Percentiles rank a stretch among this genome's conserved stretches.
Conservation (phyloP, 2,797 vertebrate genomes). For the Centropyge bicolor region DNA sequence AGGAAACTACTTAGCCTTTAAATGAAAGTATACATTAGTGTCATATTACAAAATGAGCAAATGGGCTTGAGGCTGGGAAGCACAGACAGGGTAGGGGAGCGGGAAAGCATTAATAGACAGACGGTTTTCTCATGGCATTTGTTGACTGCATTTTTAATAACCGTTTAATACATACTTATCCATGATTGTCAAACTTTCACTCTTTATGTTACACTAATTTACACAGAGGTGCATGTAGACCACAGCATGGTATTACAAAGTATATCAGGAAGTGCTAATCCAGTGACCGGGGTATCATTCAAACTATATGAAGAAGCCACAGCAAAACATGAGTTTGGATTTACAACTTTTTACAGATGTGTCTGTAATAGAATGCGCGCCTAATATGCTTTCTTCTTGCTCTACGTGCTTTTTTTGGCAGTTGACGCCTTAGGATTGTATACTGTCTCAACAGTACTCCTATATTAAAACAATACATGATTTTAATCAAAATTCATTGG, state of each 20-base stretch:
- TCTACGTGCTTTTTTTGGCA: background rate
- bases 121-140: background rate
- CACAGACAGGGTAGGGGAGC: background rate
- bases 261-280: background rate
- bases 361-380: background rate
- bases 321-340: background rate
- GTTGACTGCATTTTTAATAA: background rate
- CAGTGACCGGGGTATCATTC: background rate
- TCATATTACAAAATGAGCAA: background rate
- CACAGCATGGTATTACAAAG: background rate
- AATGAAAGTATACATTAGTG: background rate
- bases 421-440: background rate
- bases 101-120: background rate
- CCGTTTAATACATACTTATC: background rate
- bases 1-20: background rate
- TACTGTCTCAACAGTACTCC: background rate
- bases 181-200: background rate
- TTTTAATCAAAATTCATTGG: slow-evolving; percentile 6
- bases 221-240: background rate
- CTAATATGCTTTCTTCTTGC: slow-evolving; percentile 8
- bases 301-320: background rate
- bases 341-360: background rate
- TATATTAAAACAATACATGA: background rate
- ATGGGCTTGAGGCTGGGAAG: background rate
- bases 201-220: slow-evolving; percentile 6